These are phyloP conservation scores for Collichthys lucidus DNA, from an alignment of 2,113 vertebrate species.

Conservation along the genomic window DNA sequence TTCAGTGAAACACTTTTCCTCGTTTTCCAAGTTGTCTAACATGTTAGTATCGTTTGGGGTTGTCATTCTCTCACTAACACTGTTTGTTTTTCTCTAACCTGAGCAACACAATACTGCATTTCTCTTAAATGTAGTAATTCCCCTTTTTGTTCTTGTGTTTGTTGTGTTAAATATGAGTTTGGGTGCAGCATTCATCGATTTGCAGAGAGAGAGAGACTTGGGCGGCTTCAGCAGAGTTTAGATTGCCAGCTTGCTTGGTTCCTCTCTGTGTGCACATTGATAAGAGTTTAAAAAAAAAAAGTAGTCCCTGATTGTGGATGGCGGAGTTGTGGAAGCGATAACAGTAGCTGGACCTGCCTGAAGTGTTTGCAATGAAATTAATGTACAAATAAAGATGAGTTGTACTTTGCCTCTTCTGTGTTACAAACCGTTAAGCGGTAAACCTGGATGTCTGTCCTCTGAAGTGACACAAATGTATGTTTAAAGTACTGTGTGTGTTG, in stretches of 20 bases:
- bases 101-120: neutral
- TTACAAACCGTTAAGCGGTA: neutral
- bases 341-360: neutral
- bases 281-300: conserved; percentile 54
- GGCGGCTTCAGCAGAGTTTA: conserved; percentile 50
- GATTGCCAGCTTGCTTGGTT: conserved; percentile 62
- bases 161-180: neutral
- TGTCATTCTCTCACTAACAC: neutral
- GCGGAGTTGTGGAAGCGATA: conserved; percentile 36
- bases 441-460: neutral
- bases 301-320: conserved; percentile 34
- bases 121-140: neutral
- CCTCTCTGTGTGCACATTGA: conserved; percentile 58
- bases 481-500: neutral
- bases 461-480: neutral
- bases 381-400: neutral
- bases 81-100: neutral
- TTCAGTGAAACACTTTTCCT: neutral
- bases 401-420: neutral
- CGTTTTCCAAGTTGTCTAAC: neutral
- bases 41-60: neutral
- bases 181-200: neutral
- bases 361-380: neutral
- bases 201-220: conserved; percentile 6
- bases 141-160: neutral